Percentiles rank a stretch among this genome's conserved stretches.
These are phyloP conservation scores for Dolomedes plantarius DNA, from an alignment of 2,888 invertebrate species.

Conservation along the genomic window DNA sequence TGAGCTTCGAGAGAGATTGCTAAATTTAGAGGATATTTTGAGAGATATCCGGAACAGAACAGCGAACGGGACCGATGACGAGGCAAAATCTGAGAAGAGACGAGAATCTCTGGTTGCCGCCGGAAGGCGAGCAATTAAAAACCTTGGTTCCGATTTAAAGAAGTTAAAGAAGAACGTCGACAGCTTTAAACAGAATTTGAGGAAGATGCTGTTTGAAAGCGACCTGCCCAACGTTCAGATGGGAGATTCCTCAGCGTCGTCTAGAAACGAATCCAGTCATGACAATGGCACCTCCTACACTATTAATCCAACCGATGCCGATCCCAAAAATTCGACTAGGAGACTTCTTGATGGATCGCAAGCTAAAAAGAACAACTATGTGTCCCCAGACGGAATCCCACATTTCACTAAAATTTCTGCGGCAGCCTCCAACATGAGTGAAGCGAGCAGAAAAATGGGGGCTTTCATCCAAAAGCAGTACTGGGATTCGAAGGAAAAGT, in stretches of 20 bases:
- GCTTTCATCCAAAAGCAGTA: constrained; percentile 50
- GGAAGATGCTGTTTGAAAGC: constrained; percentile 44
- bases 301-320: too few relatives aligned
- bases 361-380: too few relatives aligned
- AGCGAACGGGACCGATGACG: background rate
- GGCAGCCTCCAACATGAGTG: constrained; percentile 46
- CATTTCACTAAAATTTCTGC: background rate
- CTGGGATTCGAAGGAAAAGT: constrained; percentile 32
- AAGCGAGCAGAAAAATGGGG: constrained; percentile 46
- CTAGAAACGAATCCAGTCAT: background rate
- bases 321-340: too few relatives aligned
- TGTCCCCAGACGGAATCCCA: too few relatives aligned
- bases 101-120: background rate
- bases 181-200: constrained; percentile 41
- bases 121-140: background rate
- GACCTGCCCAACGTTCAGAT: background rate
- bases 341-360: too few relatives aligned
- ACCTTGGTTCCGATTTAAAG: constrained; percentile 38
- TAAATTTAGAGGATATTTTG: background rate
- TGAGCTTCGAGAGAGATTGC: background rate
- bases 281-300: too few relatives aligned
- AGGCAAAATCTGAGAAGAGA: background rate
- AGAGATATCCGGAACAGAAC: background rate
- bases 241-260: background rate
- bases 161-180: constrained; percentile 53